Base-by-base conservation (phyloP, 1,140 invertebrate genomes). In the Cherax quadricarinatus region DNA sequence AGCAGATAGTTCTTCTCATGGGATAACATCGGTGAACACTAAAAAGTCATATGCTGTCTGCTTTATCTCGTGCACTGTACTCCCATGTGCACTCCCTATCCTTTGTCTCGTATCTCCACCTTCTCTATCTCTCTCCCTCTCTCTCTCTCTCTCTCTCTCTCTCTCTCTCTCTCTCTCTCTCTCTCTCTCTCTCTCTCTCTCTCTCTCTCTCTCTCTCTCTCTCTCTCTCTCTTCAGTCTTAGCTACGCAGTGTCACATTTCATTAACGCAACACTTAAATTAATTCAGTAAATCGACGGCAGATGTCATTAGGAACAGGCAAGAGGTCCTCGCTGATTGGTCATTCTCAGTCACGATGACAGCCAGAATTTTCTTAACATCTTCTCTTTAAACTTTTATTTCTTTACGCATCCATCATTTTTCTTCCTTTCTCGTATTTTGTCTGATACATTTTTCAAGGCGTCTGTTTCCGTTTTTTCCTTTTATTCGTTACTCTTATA, bases 211-310 rank as follows among this genome's bases (percentile, higher is more conserved):
- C 51, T 84, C 53, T 60, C 18, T 57, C 53, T 83, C 48, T 60
- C 4, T 1, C 18, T 53, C 51, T 70, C 41, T 66, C 60, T n/a
- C 60, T 41, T 12, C 21, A 16, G 49, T 70, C 62, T 85, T 70
- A 41, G 62, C 24, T 7, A 75, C 9, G 16, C 86, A 75, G 70
- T 78, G 86, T 88, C 86, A 88, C 86, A 88, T 88, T 18, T 88
- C 86, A 88, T 88, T 88, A 88, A 88, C 73, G 86, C 75, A 73
- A 88, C 86, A 88, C 30, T 79, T 70, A 79, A 88, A 88, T 87
- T 88, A 88, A 88, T 88, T 88, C 86, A 79, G 48, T 49, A 49
- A 48, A 79, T 88, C 86, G 86, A n/a, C 86, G 73, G 14, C 66
- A 57, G 53, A 57, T 75, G 86, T 79, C 86, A 79, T 88, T 88